Base-by-base conservation (phyloP, 2,113 vertebrate genomes). In the Pelobates fuscus region DNA sequence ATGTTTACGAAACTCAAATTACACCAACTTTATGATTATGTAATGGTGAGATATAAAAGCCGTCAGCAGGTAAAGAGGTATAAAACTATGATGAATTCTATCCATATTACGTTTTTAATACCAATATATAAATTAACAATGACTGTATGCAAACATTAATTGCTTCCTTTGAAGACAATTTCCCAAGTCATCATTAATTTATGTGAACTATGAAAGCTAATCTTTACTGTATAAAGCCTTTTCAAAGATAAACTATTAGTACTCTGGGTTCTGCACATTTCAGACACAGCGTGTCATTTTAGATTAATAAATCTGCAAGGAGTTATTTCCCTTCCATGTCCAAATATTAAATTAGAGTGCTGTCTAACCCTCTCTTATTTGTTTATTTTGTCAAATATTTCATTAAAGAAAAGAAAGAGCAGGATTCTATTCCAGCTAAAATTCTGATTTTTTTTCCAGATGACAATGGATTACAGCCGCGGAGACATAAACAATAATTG, bases 171-270 rank as follows among this genome's bases (percentile, higher is more conserved):
- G 73, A 77, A 77, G 41, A 60, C 73, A 68, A 77, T 77, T 77
- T 55, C 73, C 65, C 41, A 37, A 77, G 73, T 58, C 64, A 68
- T 67, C 55, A 68, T 77, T 77, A 77, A 77, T 77, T 77, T 77
- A 68, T 68, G 73, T 68, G 55, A 77, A 77, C 57, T 67, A 59
- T 14, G 57, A 68, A 58, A 61, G 64, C 64, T 68, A 68, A 68
- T 67, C 73, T 68, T 77, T 32, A 61, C 65, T 29, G 21, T 77
- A 61, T 11, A 32, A 61, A 61, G 27, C 25, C 14, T 2, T 25
- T 23, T 58, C 27, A 46, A 23, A 61, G 64, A 77, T 49, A 41
- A 77, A 55, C 73, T 68, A 61, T 61, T 52, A 77, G 55, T 30
- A 46, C 24, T 61, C n/a, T 46, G 54, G 52, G 54, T 37, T 29